Base-by-base conservation (phyloP, 2,888 invertebrate species). In the Cheilosia impressa region DNA sequence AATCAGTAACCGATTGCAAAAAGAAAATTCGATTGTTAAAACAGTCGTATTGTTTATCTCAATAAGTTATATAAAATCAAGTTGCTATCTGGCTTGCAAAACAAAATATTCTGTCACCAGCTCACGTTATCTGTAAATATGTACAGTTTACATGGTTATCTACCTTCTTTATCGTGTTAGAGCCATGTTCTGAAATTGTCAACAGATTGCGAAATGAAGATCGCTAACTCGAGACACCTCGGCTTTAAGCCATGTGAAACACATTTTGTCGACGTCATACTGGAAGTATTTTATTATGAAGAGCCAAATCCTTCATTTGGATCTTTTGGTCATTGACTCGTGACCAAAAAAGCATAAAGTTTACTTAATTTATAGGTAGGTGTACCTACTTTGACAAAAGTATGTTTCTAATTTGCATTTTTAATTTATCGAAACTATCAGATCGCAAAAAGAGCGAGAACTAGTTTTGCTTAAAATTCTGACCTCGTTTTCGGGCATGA, bases 401-500 rank as follows among this genome's bases (percentile, higher is more conserved):
- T 22, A 13, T 50, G 1, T 13, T 1, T 22, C 22, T 2, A 19
- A 50, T 13, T 22, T 50, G 22, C 9, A 22, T 50, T 50, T n/a
- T 2, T 17, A 50, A 50, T 50, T 19, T 50, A 50, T 50, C 13
- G 10, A 22, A 17, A 4, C 17, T 22, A 22, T 22, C 7, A n/a
- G 45, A 6, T 45, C 9, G n/a, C n/a, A 45, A 45, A n/a, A n/a
- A 19, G 19, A 19, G 1, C 45, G n/a, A 45, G 13, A 38, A 38
- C 38, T 38, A 13, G 38, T 45, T 52, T 52, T 24, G 24, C 22
- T 52, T 22, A 50, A 13, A 22, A 50, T 58, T 58, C 38, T 58
- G 19, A 58, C 58, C 58, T 58, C 58, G 38, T 41, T 58, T 58
- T 19, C 22, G 22, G 41, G 6, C 22, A 41, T 58, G 9, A 38